These are phyloP conservation scores for Tribolium madens DNA, from an alignment of 1,140 invertebrate species.

Conservation along the genomic window DNA sequence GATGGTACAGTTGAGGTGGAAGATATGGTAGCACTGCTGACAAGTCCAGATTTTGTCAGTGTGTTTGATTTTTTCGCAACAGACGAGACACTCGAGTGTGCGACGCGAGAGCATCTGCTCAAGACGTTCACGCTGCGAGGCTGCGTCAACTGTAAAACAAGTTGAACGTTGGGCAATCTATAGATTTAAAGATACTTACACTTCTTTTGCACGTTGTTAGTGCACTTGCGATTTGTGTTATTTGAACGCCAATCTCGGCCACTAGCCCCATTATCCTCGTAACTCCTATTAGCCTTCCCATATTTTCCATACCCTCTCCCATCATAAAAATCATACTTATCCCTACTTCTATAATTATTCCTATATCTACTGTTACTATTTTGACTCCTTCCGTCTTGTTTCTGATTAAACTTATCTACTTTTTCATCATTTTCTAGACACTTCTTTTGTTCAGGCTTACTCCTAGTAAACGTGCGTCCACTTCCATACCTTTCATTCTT, in stretches of 20 bases:
- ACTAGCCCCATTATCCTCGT: slow-evolving; percentile 6
- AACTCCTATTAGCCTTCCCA: neutral
- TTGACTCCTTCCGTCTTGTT: neutral
- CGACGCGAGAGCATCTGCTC: slow-evolving; percentile 83
- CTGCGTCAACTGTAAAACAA: slow-evolving; percentile 57
- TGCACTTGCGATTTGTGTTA: slow-evolving; percentile 1
- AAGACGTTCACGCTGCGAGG: slow-evolving; percentile 81
- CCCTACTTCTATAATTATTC: slow-evolving; percentile 37
- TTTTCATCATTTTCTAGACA: neutral
- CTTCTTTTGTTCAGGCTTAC: neutral
- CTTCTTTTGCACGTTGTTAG: neutral
- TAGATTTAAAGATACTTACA: too few relatives aligned
- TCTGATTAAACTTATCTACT: neutral
- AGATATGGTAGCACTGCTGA: slow-evolving; percentile 88
- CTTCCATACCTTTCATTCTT: slow-evolving; percentile 13
- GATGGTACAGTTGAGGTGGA: slow-evolving; percentile 90
- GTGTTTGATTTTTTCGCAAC: slow-evolving; percentile 86
- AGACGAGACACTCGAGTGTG: slow-evolving; percentile 91
- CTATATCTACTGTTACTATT: slow-evolving; percentile 20
- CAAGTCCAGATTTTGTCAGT: slow-evolving; percentile 91
- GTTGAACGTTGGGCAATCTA: too few relatives aligned
- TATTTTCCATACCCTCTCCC: slow-evolving; percentile 14
- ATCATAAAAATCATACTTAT: slow-evolving; percentile 14
- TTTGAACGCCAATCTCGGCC: neutral
- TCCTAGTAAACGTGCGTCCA: slow-evolving; percentile 5